phyloP scores from a whole-genome alignment of 1,140 invertebrate species.

The Globodera ellingtonae region DNA sequence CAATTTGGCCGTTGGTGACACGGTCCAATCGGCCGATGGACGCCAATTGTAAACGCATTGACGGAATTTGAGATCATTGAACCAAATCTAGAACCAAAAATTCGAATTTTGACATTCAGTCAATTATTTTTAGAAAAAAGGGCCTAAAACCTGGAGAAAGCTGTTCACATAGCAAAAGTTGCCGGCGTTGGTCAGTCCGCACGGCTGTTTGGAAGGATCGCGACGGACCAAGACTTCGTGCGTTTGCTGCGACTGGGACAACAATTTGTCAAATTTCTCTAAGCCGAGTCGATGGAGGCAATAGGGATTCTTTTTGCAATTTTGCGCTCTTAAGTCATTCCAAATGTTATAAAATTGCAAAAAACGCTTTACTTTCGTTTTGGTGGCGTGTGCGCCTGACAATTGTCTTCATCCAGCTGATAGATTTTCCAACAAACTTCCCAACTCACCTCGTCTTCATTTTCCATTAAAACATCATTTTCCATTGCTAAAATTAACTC shows the following conservation, averaged over 20 bases:
- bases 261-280: constrained; percentile 61
- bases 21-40: constrained; percentile 33
- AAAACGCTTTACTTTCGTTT: constrained; percentile 42
- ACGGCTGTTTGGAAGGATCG: constrained; percentile 52
- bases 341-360: constrained; percentile 25
- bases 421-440: constrained; percentile 40
- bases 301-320: constrained; percentile 57
- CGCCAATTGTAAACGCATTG: constrained; percentile 59
- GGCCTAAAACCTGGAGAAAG: constrained; percentile 55
- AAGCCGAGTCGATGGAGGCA: constrained; percentile 56
- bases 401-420: constrained; percentile 25
- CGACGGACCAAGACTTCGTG: constrained; percentile 40
- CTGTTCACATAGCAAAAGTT: constrained; percentile 64
- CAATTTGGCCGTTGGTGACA: constrained; percentile 50
- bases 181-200: constrained; percentile 55
- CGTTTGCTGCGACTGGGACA: constrained; percentile 28
- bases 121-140: background rate
- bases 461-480: background rate
- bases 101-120: background rate
- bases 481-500: background rate
- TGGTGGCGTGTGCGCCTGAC: constrained; percentile 32
- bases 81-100: constrained; percentile 55
- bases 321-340: constrained; percentile 38
- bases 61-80: constrained; percentile 60
- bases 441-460: constrained; percentile 21